phyloP scores from a whole-genome alignment of 2,113 vertebrate species.

The Stercorarius parasiticus region DNA sequence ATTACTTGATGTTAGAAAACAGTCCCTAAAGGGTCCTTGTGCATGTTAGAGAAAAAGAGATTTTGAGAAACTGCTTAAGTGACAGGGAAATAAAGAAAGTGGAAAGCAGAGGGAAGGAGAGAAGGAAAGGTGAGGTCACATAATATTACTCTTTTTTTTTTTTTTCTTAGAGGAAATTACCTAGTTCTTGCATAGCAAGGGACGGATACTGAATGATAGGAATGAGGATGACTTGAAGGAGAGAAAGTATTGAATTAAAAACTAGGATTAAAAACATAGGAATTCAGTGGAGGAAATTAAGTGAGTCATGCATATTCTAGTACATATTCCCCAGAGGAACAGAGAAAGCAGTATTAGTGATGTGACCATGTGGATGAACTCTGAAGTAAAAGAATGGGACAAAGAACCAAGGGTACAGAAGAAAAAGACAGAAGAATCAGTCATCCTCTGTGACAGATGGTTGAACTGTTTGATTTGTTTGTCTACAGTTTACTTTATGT shows the following conservation, averaged over 20 bases:
- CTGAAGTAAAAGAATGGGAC: background rate
- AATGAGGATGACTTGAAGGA: background rate
- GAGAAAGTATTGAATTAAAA: background rate
- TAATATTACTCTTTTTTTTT: background rate
- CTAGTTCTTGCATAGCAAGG: background rate
- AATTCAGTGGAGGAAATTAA: background rate
- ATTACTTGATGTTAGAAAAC: background rate
- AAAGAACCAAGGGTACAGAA: background rate
- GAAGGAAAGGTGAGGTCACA: background rate
- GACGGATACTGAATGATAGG: background rate
- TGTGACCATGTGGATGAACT: background rate
- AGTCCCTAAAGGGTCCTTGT: background rate
- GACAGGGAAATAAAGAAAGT: background rate
- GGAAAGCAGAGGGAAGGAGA: background rate
- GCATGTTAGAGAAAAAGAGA: background rate
- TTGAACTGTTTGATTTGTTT: background rate
- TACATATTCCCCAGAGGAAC: background rate
- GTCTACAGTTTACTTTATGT: background rate
- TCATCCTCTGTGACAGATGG: background rate
- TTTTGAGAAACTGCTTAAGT: background rate
- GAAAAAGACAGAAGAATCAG: background rate
- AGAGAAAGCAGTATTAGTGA: background rate
- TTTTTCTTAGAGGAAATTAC: background rate
- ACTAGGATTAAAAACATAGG: background rate
- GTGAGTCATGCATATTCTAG: background rate